Evolutionary conservation across 2,888 invertebrate genomes (phyloP).

Genomic region (Conomelus anceps): DNA sequence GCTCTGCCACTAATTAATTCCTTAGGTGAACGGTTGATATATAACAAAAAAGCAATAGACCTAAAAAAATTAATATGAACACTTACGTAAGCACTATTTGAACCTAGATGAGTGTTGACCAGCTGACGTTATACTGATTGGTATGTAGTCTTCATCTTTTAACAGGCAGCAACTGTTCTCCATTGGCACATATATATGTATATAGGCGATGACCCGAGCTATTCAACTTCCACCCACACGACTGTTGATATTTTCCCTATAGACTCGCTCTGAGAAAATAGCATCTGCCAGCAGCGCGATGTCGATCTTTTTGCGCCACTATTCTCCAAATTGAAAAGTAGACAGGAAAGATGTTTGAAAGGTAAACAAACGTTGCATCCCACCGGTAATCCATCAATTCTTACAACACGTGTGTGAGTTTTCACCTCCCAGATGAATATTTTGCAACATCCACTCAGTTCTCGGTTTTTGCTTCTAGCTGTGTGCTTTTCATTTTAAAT

Average conservation of each 20-base stretch:
- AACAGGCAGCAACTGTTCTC: neutral
- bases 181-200: neutral
- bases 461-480: neutral
- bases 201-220: neutral
- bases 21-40: too few species aligned
- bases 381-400: neutral
- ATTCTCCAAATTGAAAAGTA: neutral
- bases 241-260: neutral
- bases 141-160: too few species aligned
- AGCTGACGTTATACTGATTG: too few species aligned
- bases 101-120: too few species aligned
- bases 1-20: too few species aligned
- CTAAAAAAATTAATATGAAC: too few species aligned
- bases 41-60: too few species aligned
- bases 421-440: neutral
- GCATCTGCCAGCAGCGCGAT: neutral
- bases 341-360: neutral
- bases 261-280: neutral
- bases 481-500: neutral
- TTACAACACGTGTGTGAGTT: neutral
- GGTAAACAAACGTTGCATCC: neutral
- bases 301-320: neutral
- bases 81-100: too few species aligned
- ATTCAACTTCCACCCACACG: neutral
- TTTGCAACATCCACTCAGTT: neutral